Conservation (phyloP, 2,888 invertebrate genomes). For the Rhabditoides inermis region DNA sequence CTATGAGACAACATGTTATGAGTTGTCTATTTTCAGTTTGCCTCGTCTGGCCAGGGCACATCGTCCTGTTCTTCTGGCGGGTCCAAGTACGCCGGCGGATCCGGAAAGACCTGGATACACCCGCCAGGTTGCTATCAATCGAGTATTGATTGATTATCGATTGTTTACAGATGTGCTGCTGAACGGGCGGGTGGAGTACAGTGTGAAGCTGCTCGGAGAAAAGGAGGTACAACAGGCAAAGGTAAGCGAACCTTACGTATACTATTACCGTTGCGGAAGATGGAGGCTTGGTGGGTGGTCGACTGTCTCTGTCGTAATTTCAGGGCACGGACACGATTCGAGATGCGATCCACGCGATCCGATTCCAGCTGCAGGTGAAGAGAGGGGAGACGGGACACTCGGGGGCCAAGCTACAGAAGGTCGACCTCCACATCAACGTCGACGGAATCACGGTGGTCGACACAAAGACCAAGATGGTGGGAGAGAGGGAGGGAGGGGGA, state of each 20-base stretch:
- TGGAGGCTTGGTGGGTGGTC: no score
- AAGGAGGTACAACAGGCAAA: no score
- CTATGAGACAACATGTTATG: no score
- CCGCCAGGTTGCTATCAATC: slow-evolving; percentile 29
- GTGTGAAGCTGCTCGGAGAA: slow-evolving; percentile 93
- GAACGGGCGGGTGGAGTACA: slow-evolving; percentile 89
- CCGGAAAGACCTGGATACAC: slow-evolving; percentile 42
- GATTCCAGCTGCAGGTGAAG: slow-evolving; percentile 62
- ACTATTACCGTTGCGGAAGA: no score
- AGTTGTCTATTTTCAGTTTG: no score
- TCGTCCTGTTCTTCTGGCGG: no score
- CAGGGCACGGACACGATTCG: slow-evolving; percentile 96
- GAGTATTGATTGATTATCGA: background rate
- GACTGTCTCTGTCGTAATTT: no score
- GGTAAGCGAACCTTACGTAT: no score
- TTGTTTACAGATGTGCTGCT: slow-evolving; percentile 76
- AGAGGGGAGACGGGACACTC: slow-evolving; percentile 71
- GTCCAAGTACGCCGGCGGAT: slow-evolving; percentile 25
- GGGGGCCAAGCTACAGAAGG: slow-evolving; percentile 72
- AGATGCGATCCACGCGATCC: slow-evolving; percentile 85
- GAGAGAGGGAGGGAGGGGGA: no score
- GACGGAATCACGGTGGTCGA: slow-evolving; percentile 90
- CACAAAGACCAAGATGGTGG: slow-evolving; percentile 61
- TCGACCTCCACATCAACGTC: slow-evolving; percentile 90
- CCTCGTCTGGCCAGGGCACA: no score